A percentile compares a stretch with the other conserved stretches of the same genome.
Evolutionary conservation across 2,797 vertebrate species (phyloP).

Genomic region (Ispidina picta): DNA sequence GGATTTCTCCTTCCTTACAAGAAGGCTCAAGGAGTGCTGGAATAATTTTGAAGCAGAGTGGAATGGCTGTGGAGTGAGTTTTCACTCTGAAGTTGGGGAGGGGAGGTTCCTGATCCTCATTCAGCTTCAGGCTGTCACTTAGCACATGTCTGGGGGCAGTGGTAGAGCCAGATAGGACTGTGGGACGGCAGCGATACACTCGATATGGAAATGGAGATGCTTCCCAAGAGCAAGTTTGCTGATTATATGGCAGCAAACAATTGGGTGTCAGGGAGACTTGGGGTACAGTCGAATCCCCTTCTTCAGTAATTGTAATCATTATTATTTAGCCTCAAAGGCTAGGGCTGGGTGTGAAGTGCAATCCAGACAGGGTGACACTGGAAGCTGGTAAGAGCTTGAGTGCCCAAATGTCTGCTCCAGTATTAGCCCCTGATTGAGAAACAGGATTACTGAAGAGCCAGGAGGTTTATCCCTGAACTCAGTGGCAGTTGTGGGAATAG

Average conservation of each 20-base stretch:
- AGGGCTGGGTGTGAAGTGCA: not conserved
- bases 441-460: not conserved
- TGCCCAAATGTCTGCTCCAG: not conserved
- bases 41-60: not conserved
- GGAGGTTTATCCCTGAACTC: not conserved
- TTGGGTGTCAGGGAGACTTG: not conserved
- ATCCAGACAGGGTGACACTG: not conserved
- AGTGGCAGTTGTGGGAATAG: not conserved
- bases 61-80: not conserved
- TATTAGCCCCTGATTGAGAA: not conserved
- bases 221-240: not conserved
- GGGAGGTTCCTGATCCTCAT: not conserved
- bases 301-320: not conserved
- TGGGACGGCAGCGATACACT: not conserved
- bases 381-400: not conserved
- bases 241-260: not conserved
- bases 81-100: not conserved
- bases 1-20: conserved; percentile 24
- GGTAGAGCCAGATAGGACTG: not conserved
- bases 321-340: not conserved
- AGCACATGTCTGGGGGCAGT: not conserved
- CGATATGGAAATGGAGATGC: accelerated
- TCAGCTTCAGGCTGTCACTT: not conserved
- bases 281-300: not conserved
- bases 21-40: not conserved